phyloP scores from a whole-genome alignment of 2,797 vertebrate species.

The Serranus cabrilla region DNA sequence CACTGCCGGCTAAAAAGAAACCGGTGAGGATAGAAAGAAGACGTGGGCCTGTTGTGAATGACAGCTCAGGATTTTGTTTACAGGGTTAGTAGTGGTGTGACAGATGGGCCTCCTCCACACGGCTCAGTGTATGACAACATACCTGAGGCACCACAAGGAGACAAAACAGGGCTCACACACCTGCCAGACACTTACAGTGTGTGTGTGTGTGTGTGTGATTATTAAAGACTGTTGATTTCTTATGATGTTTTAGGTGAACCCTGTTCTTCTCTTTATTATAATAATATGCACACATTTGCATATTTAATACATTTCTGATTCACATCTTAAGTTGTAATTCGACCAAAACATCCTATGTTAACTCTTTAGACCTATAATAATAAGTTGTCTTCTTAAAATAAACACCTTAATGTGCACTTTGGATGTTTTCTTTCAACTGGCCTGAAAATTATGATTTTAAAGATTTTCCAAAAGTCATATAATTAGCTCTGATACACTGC shows the following conservation, averaged over 20 bases:
- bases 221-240: not conserved
- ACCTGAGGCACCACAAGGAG: slow-evolving; percentile 61
- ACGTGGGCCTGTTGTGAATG: slow-evolving; percentile 67
- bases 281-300: too few relatives aligned
- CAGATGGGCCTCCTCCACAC: slow-evolving; percentile 81
- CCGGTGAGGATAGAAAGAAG: slow-evolving; percentile 27
- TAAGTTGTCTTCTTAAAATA: too few relatives aligned
- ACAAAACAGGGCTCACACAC: slow-evolving; percentile 49
- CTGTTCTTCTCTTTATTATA: too few relatives aligned
- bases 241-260: not conserved
- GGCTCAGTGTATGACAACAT: slow-evolving; percentile 66
- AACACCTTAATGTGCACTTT: too few relatives aligned
- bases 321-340: too few relatives aligned
- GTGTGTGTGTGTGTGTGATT: not conserved
- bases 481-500: not conserved
- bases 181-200: slow-evolving; percentile 11
- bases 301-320: too few relatives aligned
- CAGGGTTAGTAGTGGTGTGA: slow-evolving; percentile 58
- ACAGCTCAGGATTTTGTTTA: slow-evolving; percentile 75
- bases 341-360: too few relatives aligned
- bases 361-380: too few relatives aligned
- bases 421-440: too few relatives aligned
- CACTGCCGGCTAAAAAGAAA: slow-evolving; percentile 27
- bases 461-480: not conserved
- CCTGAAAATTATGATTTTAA: not conserved